Conservation (phyloP, 2,888 invertebrate genomes). For the Tupiocoris notatus region DNA sequence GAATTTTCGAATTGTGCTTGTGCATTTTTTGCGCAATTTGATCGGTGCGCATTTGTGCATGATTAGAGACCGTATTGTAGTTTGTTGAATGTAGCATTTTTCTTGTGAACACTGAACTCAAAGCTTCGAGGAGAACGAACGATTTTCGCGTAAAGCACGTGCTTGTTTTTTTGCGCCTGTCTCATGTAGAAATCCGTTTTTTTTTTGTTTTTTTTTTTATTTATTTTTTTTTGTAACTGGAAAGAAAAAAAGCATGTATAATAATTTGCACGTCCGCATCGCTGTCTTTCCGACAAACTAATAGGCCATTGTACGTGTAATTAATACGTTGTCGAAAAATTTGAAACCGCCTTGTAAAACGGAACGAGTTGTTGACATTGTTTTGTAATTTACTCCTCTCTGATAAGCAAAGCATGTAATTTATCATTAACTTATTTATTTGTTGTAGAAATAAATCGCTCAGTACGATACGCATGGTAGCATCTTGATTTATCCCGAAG, state of each 20-base stretch:
- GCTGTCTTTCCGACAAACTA: too few species aligned
- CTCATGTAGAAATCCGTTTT: slow-evolving; percentile 6
- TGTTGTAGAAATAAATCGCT: slow-evolving; percentile 38
- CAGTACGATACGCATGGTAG: slow-evolving; percentile 38
- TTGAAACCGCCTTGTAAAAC: slow-evolving; percentile 21
- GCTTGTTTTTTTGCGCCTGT: slow-evolving; percentile 4
- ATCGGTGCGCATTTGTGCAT: slow-evolving; percentile 33
- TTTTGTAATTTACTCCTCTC: too few species aligned
- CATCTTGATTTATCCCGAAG: slow-evolving; percentile 22
- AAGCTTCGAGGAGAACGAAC: slow-evolving; percentile 5
- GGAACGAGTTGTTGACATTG: neutral
- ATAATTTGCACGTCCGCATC: slow-evolving; percentile 35
- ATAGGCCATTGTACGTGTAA: neutral
- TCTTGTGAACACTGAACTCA: slow-evolving; percentile 11
- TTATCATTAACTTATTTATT: slow-evolving; percentile 41
- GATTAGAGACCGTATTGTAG: slow-evolving; percentile 14
- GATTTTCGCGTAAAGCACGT: slow-evolving; percentile 17
- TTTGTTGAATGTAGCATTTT: slow-evolving; percentile 27
- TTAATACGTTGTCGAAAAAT: slow-evolving; percentile 14
- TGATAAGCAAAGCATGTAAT: slow-evolving; percentile 38
- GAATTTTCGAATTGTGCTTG: slow-evolving; percentile 18
- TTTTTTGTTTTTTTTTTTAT: slow-evolving; percentile 19
- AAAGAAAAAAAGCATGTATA: slow-evolving; percentile 33
- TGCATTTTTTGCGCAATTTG: neutral
- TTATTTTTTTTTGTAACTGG: too few species aligned